Conservation (phyloP, 2,888 invertebrate genomes). For the Phyllotreta striolata region DNA sequence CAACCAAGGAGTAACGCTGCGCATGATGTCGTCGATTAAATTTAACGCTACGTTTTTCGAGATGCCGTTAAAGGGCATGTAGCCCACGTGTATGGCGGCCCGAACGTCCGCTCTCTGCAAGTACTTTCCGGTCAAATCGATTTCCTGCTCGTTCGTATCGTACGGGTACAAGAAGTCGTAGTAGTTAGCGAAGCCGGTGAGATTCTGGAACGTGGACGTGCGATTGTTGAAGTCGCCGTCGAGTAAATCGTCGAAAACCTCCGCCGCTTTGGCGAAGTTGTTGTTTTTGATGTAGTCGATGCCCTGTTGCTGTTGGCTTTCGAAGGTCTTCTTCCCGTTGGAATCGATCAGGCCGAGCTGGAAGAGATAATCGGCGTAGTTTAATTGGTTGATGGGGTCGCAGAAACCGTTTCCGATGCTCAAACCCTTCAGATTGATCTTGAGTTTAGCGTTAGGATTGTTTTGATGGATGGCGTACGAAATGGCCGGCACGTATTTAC, state of each 20-base stretch:
- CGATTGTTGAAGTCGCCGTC: slow-evolving; percentile 71
- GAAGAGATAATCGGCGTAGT: slow-evolving; percentile 82
- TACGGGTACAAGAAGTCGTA: slow-evolving; percentile 75
- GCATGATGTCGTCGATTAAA: slow-evolving; percentile 80
- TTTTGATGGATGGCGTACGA: slow-evolving; percentile 76
- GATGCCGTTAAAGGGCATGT: slow-evolving; percentile 71
- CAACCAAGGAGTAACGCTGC: slow-evolving; percentile 78
- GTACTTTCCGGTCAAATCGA: slow-evolving; percentile 68
- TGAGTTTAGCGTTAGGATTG: slow-evolving; percentile 65
- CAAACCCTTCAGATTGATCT: slow-evolving; percentile 75
- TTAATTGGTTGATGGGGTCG: slow-evolving; percentile 79
- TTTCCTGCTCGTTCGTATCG: slow-evolving; percentile 61
- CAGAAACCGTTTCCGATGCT: slow-evolving; percentile 83
- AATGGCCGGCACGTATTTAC: slow-evolving; percentile 78
- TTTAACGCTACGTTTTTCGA: slow-evolving; percentile 72
- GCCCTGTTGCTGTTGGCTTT: slow-evolving; percentile 68
- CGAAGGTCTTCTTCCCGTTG: slow-evolving; percentile 69
- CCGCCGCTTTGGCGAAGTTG: slow-evolving; percentile 74
- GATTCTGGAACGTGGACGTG: slow-evolving; percentile 72
- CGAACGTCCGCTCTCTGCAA: slow-evolving; percentile 71
- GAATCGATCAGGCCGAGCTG: slow-evolving; percentile 77
- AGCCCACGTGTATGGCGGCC: slow-evolving; percentile 85
- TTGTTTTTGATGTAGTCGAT: slow-evolving; percentile 68
- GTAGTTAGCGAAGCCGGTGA: slow-evolving; percentile 79
- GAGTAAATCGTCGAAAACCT: slow-evolving; percentile 74